phyloP scores from a whole-genome alignment of 1,140 invertebrate species.

The Asbolus verrucosus region DNA sequence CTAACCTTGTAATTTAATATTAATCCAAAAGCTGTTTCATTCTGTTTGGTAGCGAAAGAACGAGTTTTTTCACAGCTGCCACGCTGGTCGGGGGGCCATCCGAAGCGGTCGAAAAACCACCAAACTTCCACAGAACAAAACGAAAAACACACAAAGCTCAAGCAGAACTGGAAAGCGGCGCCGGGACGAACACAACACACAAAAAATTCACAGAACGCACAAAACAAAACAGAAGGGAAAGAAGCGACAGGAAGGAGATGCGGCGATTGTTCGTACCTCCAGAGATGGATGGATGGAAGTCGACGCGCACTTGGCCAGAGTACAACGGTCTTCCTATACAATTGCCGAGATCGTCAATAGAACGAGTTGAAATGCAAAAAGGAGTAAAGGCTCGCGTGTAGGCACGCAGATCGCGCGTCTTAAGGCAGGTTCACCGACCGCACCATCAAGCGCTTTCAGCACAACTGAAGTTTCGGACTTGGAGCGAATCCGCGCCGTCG shows the following conservation, averaged over 20 bases:
- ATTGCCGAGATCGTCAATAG: constrained; percentile 32
- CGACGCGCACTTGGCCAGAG: constrained; percentile 15
- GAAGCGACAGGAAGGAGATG: neutral
- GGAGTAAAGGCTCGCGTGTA: constrained; percentile 23
- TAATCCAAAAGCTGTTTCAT: constrained; percentile 21
- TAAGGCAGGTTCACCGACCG: constrained; percentile 31
- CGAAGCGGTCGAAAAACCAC: neutral
- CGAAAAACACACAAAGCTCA: constrained; percentile 2
- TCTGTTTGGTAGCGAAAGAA: neutral
- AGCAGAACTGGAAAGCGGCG: constrained; percentile 19
- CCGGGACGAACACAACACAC: neutral
- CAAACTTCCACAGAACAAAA: constrained; percentile 4
- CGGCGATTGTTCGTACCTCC: constrained; percentile 17
- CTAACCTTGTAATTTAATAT: constrained; percentile 37
- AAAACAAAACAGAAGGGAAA: constrained; percentile 13
- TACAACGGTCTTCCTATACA: constrained; percentile 27
- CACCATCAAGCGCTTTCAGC: constrained; percentile 36
- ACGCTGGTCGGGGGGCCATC: neutral
- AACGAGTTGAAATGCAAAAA: constrained; percentile 25
- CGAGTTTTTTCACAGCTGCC: constrained; percentile 6
- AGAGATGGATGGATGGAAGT: constrained; percentile 12
- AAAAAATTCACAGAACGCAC: constrained; percentile 11
- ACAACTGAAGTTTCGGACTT: constrained; percentile 16
- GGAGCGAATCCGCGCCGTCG: constrained; percentile 23
- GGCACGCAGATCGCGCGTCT: neutral